Base-by-base conservation (phyloP, 2,113 vertebrate species). In the Formicarius rufipectus region DNA sequence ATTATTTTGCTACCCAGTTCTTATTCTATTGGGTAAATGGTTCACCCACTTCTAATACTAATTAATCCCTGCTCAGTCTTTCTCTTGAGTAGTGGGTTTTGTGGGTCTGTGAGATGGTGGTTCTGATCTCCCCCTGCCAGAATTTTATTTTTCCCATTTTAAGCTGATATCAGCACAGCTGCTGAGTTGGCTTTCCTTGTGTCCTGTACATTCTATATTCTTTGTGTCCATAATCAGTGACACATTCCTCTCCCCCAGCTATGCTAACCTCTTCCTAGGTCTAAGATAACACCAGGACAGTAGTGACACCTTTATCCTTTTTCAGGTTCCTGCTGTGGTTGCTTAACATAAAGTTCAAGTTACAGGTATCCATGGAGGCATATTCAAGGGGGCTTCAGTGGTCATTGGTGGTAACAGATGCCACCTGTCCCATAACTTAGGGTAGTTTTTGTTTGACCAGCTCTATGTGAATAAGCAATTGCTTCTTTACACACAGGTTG, bases 91-190 rank as follows among this genome's bases (percentile, higher is more conserved):
- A 1, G 24, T 40, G 40, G 13, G 12, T 40, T 71, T 72, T 39
- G 13, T 72, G 49, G 4, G 10, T 18, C n/a, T 24, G 40, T 3
- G 6, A 40, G 8, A 30, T 19, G 13, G n/a, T 40, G 40, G 30
- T 49, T 14, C 11, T 0, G 0, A 42, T n/a, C 6, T 49, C 10
- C 13, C 21, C 4, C 3, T 14, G 8, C 23, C 3, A 1, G 33
- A 63, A 63, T 62, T 53, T 8, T 14, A 19, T 63, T 63, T 47
- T 56, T 15, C 16, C 75, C 13, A 25, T 19, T 6, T 39, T 13
- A 21, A 47, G 12, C 23, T 71, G 40, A n/a, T 47, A 37, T n/a
- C n/a, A 71, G 47, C 47, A 47, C 8, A 16, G 23, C 0, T 47
- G 20, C 58, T 37, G 23, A 37, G 23, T 25, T 59, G n/a, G 24